Evolutionary conservation across 2,888 invertebrate species (phyloP).

Genomic region (Sesamia inferens): DNA sequence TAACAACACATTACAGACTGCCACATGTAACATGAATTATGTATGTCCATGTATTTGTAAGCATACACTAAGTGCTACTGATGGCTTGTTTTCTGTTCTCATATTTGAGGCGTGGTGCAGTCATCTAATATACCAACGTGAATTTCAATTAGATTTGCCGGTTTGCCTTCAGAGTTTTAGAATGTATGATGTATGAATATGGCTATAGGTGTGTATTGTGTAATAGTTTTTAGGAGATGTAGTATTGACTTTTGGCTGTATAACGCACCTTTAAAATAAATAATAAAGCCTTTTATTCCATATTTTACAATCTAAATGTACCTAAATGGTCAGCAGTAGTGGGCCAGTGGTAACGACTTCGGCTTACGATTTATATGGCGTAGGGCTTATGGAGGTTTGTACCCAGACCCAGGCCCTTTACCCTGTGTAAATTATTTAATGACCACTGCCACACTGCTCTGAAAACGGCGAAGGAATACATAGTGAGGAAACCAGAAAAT

Average conservation of each 20-base stretch:
- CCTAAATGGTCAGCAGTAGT: too few species aligned
- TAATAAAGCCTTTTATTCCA: too few species aligned
- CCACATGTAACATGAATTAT: slow-evolving; percentile 75
- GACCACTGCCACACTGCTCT: too few species aligned
- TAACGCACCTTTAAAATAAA: not conserved
- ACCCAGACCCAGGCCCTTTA: too few species aligned
- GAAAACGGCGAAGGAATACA: too few species aligned
- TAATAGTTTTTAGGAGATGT: slow-evolving; percentile 22
- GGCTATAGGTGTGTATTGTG: slow-evolving; percentile 13
- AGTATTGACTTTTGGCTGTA: not conserved
- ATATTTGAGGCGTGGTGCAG: slow-evolving; percentile 68
- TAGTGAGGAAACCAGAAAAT: too few species aligned
- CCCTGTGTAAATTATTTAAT: too few species aligned
- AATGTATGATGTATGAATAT: not conserved
- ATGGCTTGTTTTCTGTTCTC: slow-evolving; percentile 72
- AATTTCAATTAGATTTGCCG: slow-evolving; percentile 46
- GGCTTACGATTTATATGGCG: too few species aligned
- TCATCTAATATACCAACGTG: slow-evolving; percentile 22
- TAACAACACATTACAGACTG: slow-evolving; percentile 12
- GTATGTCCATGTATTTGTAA: slow-evolving; percentile 70
- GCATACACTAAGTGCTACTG: slow-evolving; percentile 81
- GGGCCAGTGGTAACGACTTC: too few species aligned
- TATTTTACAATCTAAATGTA: too few species aligned
- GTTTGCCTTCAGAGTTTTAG: slow-evolving; percentile 27
- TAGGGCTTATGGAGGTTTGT: too few species aligned